These are phyloP conservation scores for Leptocoma aspasia DNA, from an alignment of 2,113 vertebrate species.

Conservation along the genomic window DNA sequence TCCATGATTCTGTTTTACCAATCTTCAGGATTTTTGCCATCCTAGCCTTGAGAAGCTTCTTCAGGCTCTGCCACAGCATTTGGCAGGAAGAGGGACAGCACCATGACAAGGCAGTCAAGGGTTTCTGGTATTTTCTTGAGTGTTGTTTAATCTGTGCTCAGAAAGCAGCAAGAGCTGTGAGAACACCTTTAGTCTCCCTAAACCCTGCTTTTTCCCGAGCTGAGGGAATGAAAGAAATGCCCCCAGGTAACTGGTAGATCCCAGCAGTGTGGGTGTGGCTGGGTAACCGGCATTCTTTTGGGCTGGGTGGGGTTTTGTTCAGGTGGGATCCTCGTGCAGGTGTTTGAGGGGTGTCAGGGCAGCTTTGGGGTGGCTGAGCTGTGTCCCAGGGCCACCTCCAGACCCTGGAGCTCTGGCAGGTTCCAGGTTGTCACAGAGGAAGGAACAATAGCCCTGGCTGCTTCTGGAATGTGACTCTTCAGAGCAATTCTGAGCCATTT, in stretches of 20 bases:
- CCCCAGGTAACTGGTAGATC: accelerated
- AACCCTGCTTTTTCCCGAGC: background rate
- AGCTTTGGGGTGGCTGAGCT: background rate
- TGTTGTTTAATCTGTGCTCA: background rate
- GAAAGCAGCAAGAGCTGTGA: background rate
- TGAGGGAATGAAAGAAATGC: too few species aligned
- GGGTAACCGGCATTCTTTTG: background rate
- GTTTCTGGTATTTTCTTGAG: too few species aligned
- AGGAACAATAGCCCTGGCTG: accelerated
- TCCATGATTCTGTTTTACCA: too few species aligned
- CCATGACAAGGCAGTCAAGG: accelerated
- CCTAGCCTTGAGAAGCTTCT: background rate
- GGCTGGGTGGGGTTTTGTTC: background rate
- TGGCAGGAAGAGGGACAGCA: too few species aligned
- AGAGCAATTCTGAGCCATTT: accelerated
- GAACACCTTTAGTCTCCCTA: accelerated
- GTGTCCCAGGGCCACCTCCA: background rate
- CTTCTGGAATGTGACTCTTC: background rate
- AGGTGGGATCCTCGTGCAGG: accelerated
- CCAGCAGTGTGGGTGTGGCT: accelerated
- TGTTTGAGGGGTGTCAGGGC: background rate
- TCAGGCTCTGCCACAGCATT: background rate
- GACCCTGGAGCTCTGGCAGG: background rate
- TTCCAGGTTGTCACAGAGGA: background rate
- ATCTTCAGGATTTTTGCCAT: background rate